These are phyloP conservation scores for Zaprionus lachaisei DNA, from an alignment of 1,140 invertebrate genomes.

Conservation along the genomic window DNA sequence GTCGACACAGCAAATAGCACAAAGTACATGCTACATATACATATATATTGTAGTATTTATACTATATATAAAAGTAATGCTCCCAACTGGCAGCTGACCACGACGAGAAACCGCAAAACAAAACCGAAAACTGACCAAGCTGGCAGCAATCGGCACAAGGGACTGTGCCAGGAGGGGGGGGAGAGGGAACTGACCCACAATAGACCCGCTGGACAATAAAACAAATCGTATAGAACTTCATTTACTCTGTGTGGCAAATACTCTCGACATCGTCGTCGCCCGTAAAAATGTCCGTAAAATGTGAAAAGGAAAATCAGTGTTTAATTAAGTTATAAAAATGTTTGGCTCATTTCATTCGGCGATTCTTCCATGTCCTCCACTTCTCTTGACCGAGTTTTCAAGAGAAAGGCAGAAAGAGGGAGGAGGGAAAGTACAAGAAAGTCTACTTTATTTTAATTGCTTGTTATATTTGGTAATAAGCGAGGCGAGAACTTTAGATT, in stretches of 20 bases:
- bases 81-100: slow-evolving; percentile 73
- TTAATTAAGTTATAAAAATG: slow-evolving; percentile 82
- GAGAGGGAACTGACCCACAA: slow-evolving; percentile 3
- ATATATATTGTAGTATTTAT: slow-evolving; percentile 19
- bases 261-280: slow-evolving; percentile 2
- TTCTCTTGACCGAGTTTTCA: not conserved
- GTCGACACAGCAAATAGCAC: slow-evolving; percentile 65
- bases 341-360: slow-evolving; percentile 57
- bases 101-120: slow-evolving; percentile 32
- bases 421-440: not conserved
- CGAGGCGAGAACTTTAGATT: not conserved
- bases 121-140: slow-evolving; percentile 10
- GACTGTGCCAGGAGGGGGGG: not conserved
- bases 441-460: slow-evolving; percentile 8
- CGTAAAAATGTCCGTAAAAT: slow-evolving; percentile 70
- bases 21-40: not conserved
- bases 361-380: slow-evolving; percentile 8
- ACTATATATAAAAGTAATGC: slow-evolving; percentile 67
- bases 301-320: slow-evolving; percentile 72
- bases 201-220: slow-evolving; percentile 70
- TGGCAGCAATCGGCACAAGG: not conserved
- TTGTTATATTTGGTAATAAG: slow-evolving; percentile 1
- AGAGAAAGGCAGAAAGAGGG: not conserved
- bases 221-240: slow-evolving; percentile 78
- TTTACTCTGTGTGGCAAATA: slow-evolving; percentile 46